These are phyloP conservation scores for Ditylenchus dipsaci DNA, from an alignment of 1,140 invertebrate species.

Conservation along the genomic window DNA sequence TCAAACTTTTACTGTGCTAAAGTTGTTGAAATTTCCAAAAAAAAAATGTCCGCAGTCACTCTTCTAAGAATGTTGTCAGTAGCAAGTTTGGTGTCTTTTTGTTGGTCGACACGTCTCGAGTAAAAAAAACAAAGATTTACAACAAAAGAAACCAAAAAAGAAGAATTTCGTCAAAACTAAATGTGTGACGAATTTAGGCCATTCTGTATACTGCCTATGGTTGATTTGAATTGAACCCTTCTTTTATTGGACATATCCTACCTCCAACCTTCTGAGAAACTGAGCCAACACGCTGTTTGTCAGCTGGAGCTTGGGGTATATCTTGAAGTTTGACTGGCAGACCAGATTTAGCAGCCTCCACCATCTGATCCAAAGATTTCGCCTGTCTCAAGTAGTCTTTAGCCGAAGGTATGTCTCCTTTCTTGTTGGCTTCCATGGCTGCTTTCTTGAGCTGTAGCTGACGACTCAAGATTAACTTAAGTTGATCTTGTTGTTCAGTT, in stretches of 20 bases:
- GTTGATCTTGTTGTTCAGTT: constrained; percentile 15
- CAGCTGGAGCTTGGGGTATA: constrained; percentile 4
- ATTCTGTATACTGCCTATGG: too few species aligned
- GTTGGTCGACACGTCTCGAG: too few species aligned
- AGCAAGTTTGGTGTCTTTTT: too few species aligned
- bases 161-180: too few species aligned
- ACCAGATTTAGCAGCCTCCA: constrained; percentile 25
- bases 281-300: background rate
- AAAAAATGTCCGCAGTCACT: too few species aligned
- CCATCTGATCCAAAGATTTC: constrained; percentile 10
- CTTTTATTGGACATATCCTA: background rate
- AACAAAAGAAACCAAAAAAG: too few species aligned
- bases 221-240: too few species aligned
- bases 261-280: constrained; percentile 3
- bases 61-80: too few species aligned
- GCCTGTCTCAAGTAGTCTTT: background rate
- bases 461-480: constrained; percentile 13
- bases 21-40: too few species aligned
- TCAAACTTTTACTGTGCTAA: too few species aligned
- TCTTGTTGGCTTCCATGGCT: constrained; percentile 19
- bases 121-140: too few species aligned
- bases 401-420: constrained; percentile 12
- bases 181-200: too few species aligned
- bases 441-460: constrained; percentile 22
- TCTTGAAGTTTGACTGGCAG: constrained; percentile 19